Evolutionary conservation across 2,888 invertebrate species (phyloP).

Genomic region (Drosophila lutescens): DNA sequence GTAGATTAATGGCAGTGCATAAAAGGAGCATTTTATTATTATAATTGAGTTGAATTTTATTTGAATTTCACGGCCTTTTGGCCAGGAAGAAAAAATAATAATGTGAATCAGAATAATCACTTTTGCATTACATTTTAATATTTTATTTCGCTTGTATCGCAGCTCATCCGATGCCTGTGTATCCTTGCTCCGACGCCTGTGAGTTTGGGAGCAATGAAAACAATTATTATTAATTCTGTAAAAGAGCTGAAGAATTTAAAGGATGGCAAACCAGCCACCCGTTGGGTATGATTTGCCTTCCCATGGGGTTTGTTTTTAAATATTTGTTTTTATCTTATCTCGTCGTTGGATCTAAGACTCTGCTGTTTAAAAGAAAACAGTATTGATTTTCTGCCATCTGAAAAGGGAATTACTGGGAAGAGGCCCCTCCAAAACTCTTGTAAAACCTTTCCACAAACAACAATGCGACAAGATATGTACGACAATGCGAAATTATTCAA

Average conservation of each 20-base stretch:
- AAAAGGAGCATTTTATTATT: slow-evolving; percentile 1
- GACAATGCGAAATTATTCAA: slow-evolving; percentile 12
- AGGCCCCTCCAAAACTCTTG: neutral
- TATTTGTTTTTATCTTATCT: slow-evolving; percentile 4
- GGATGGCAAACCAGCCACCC: neutral
- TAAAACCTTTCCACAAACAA: neutral
- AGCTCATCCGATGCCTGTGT: neutral
- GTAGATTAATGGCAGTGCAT: neutral
- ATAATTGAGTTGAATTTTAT: slow-evolving; percentile 7
- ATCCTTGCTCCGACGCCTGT: neutral
- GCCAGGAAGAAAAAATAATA: slow-evolving; percentile 1
- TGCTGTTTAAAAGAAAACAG: neutral
- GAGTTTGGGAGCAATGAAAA: neutral
- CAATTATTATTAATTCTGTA: neutral
- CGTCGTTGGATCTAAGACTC: neutral
- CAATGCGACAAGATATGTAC: neutral
- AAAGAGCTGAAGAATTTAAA: neutral
- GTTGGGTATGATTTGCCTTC: neutral
- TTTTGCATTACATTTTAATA: slow-evolving; percentile 4
- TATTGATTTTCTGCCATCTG: slow-evolving; percentile 3
- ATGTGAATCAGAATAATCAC: slow-evolving; percentile 1
- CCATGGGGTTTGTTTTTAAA: neutral
- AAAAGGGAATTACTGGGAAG: neutral
- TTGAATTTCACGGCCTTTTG: slow-evolving; percentile 10
- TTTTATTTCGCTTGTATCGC: neutral